phyloP scores from a whole-genome alignment of 2,797 vertebrate genomes.

The Leontopithecus rosalia region DNA sequence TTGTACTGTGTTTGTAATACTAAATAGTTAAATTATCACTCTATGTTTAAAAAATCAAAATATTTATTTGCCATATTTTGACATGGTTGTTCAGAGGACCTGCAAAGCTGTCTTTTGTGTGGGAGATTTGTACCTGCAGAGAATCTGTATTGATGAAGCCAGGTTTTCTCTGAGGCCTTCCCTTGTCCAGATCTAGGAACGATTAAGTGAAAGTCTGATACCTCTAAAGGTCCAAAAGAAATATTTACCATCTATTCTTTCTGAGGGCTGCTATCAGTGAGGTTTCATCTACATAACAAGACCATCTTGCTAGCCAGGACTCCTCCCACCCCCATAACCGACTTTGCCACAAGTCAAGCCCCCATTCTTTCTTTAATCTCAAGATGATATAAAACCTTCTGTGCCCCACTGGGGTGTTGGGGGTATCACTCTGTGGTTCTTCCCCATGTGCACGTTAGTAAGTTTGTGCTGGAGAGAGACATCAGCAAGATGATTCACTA shows the following conservation, averaged over 20 bases:
- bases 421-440: neutral
- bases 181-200: neutral
- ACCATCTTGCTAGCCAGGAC: neutral
- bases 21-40: conserved; percentile 11
- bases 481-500: neutral
- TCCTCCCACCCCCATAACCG: neutral
- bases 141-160: neutral
- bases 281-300: neutral
- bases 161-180: neutral
- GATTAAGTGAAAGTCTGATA: neutral
- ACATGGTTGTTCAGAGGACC: neutral
- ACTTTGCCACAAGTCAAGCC: neutral
- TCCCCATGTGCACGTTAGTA: neutral
- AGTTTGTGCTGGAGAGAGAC: neutral
- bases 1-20: neutral
- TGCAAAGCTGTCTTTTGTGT: neutral
- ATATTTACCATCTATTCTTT: neutral
- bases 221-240: neutral
- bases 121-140: neutral
- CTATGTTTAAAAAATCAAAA: neutral
- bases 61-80: neutral
- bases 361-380: neutral
- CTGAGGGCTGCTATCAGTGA: neutral
- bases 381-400: neutral
- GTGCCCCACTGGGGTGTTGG: neutral